phyloP scores from a whole-genome alignment of 64 coral and sea anemone species.

The Catalaphyllia jardinei region DNA sequence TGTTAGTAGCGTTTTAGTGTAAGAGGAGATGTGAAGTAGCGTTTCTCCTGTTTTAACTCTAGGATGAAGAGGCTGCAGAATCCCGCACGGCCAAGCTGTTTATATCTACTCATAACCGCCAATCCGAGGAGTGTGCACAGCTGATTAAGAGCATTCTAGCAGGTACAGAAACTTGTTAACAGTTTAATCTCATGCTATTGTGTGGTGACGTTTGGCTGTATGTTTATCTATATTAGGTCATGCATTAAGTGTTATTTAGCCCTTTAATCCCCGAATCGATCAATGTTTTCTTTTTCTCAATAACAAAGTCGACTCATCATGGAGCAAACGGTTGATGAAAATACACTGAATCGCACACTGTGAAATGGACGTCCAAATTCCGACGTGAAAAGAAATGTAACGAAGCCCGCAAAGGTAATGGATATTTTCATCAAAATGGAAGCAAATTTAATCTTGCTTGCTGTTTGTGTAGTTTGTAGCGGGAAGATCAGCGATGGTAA shows the following conservation, averaged over 20 bases:
- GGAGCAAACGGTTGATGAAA: too few species aligned
- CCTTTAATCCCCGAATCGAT: too few species aligned
- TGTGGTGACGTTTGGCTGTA: not conserved
- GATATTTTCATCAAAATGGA: not conserved
- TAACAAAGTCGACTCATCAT: not conserved
- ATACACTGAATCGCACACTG: too few species aligned
- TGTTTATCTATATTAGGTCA: not conserved
- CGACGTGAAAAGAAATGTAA: not conserved
- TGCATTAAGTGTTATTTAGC: not conserved
- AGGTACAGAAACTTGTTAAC: constrained; percentile 56
- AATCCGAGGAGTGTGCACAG: constrained; percentile 83
- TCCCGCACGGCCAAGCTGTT: constrained; percentile 87
- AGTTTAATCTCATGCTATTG: not conserved
- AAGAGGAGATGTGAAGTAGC: too few species aligned
- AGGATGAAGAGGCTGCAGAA: constrained; percentile 92
- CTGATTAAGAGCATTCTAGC: constrained; percentile 82
- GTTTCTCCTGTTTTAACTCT: not conserved
- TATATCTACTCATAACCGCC: constrained; percentile 86
- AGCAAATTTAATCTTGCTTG: not conserved
- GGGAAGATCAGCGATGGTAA: constrained; percentile 28
- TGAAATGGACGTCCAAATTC: not conserved
- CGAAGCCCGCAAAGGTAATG: not conserved
- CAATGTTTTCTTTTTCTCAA: not conserved
- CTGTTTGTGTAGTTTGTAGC: not conserved
- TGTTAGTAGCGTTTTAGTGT: too few species aligned